Percentiles rank a stretch among this genome's conserved stretches.
phyloP scores from a whole-genome alignment of 2,888 invertebrate genomes.

The Eupithecia vulgata region DNA sequence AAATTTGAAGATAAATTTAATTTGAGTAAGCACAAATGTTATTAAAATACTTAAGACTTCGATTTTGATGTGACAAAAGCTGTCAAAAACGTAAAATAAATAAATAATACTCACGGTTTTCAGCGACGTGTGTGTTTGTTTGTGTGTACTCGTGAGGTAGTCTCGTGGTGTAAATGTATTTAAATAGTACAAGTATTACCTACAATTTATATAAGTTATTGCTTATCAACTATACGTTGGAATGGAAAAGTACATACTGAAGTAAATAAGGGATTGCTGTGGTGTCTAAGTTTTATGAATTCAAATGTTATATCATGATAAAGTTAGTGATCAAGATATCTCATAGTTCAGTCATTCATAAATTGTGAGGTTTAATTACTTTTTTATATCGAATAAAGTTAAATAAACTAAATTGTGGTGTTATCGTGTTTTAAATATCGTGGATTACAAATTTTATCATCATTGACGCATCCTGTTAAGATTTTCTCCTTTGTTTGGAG shows the following conservation, averaged over 20 bases:
- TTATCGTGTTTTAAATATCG: not conserved
- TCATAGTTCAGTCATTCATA: not conserved
- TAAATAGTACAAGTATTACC: slow-evolving; percentile 13
- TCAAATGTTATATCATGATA: not conserved
- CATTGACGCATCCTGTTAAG: not conserved
- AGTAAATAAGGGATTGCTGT: not conserved
- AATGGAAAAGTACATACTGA: not conserved
- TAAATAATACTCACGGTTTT: slow-evolving; percentile 72
- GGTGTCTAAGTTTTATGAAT: not conserved
- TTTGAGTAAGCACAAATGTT: not conserved
- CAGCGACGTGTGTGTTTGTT: slow-evolving; percentile 68
- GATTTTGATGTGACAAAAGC: slow-evolving; percentile 27
- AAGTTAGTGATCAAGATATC: not conserved
- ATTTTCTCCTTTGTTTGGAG: slow-evolving; percentile 9
- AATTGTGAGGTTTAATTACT: not conserved
- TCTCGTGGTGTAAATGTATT: slow-evolving; percentile 64
- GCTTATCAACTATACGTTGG: not conserved
- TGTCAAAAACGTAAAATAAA: slow-evolving; percentile 31
- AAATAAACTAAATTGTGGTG: not conserved
- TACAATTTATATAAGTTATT: not conserved
- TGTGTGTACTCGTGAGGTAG: slow-evolving; percentile 61
- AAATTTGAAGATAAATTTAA: not conserved
- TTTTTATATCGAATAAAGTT: not conserved
- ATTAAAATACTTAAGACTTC: slow-evolving; percentile 3
- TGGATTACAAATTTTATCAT: not conserved